These are phyloP conservation scores for Iphiclides podalirius DNA, from an alignment of 2,888 invertebrate genomes.

Conservation along the genomic window DNA sequence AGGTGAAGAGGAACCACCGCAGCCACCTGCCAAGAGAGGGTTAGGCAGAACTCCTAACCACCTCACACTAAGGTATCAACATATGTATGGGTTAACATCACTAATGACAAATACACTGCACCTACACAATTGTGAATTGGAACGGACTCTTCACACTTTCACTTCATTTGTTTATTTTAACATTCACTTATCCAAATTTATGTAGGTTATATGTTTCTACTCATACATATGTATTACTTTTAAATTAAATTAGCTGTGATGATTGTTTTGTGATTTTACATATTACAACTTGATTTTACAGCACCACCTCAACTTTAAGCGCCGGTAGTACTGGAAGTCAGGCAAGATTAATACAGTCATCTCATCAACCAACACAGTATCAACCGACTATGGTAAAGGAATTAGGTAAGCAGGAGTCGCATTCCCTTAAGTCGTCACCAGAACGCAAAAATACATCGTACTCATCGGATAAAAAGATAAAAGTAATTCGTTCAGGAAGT, in stretches of 20 bases:
- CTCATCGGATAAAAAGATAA: slow-evolving; percentile 60
- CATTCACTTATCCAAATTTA: slow-evolving; percentile 37
- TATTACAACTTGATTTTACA: slow-evolving; percentile 56
- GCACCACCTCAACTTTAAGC: slow-evolving; percentile 95
- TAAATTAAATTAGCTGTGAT: background rate
- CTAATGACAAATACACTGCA: slow-evolving; percentile 40
- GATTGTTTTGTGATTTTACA: background rate
- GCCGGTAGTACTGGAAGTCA: slow-evolving; percentile 96
- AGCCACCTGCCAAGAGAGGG: slow-evolving; percentile 82
- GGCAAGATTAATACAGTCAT: slow-evolving; percentile 95
- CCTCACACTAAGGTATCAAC: slow-evolving; percentile 87
- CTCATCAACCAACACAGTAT: slow-evolving; percentile 95
- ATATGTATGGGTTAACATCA: slow-evolving; percentile 61
- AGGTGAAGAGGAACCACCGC: slow-evolving; percentile 90
- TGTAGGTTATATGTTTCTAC: slow-evolving; percentile 59
- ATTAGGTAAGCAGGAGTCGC: slow-evolving; percentile 87
- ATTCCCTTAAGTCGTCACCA: slow-evolving; percentile 76
- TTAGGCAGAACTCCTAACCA: slow-evolving; percentile 96
- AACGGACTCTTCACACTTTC: slow-evolving; percentile 31
- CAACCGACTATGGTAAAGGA: slow-evolving; percentile 93
- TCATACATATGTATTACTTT: slow-evolving; percentile 63
- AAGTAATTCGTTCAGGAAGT: slow-evolving; percentile 78
- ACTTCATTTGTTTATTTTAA: slow-evolving; percentile 31
- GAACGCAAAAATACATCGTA: slow-evolving; percentile 52
- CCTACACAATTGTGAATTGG: slow-evolving; percentile 43